Evolutionary conservation across 1,140 invertebrate species (phyloP).

Genomic region (Papilio helenus): DNA sequence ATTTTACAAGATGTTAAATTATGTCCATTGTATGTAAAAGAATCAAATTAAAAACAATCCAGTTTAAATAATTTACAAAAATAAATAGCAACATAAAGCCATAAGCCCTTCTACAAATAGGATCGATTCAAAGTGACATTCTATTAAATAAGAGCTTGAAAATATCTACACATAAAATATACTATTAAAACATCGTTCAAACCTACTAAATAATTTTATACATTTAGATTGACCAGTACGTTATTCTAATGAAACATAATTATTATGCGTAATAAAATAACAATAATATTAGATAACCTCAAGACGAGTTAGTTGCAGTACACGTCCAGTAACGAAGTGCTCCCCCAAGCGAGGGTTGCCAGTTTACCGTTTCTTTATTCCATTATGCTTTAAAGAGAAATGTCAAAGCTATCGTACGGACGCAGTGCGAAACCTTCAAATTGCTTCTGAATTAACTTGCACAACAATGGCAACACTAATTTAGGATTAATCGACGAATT

Average conservation of each 20-base stretch:
- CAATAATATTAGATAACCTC: conserved; percentile 44
- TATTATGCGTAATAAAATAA: conserved; percentile 30
- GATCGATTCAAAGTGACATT: too few species aligned
- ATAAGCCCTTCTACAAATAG: too few species aligned
- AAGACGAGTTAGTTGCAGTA: conserved; percentile 49
- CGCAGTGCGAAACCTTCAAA: conserved; percentile 57
- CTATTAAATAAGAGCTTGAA: too few species aligned
- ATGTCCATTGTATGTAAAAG: too few species aligned
- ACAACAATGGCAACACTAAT: conserved; percentile 55
- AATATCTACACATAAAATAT: too few species aligned
- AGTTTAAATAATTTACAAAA: too few species aligned
- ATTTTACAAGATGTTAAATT: too few species aligned
- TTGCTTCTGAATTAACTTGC: conserved; percentile 48
- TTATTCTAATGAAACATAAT: conserved; percentile 27
- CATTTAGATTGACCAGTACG: background rate
- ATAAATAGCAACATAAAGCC: too few species aligned
- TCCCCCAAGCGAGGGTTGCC: conserved; percentile 64
- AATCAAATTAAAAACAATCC: too few species aligned
- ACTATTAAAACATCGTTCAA: too few species aligned
- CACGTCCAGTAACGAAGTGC: conserved; percentile 60
- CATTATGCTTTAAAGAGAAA: conserved; percentile 79
- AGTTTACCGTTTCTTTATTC: conserved; percentile 81
- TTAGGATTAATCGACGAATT: conserved; percentile 47
- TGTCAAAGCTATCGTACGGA: conserved; percentile 73
- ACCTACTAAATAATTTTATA: background rate